Evolutionary conservation across 23 tunicate species (phyloP).

Genomic region (Aplidium turbinatum): DNA sequence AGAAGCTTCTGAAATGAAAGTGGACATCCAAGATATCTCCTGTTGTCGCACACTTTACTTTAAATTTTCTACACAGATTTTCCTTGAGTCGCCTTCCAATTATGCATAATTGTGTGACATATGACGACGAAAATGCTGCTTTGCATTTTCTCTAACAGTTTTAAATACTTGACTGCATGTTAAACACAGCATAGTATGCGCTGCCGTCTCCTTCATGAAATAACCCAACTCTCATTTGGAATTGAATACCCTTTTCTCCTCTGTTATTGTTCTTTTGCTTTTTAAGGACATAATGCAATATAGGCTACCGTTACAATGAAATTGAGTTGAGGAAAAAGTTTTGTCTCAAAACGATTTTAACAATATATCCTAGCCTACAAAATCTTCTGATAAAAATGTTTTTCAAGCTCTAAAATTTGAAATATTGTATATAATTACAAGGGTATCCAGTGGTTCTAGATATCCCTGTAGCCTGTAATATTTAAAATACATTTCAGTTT

Average conservation of each 20-base stretch:
- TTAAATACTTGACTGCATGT: constrained; percentile 28
- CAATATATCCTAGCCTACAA: no score
- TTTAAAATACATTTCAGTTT: no score
- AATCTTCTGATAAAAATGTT: no score
- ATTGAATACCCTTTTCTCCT: constrained; percentile 39
- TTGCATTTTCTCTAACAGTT: constrained; percentile 27
- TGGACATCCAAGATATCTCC: constrained; percentile 31
- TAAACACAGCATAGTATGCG: constrained; percentile 32
- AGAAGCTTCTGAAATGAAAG: constrained; percentile 41
- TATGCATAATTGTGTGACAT: constrained; percentile 13
- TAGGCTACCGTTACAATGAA: no score
- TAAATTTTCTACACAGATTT: constrained; percentile 33
- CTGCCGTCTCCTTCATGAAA: constrained; percentile 41
- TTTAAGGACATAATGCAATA: constrained; percentile 36
- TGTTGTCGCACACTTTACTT: constrained; percentile 31
- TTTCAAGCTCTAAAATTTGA: no score
- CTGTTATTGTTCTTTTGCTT: constrained; percentile 41
- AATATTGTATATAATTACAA: no score
- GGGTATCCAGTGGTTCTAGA: no score
- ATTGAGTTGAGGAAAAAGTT: no score
- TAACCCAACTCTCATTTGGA: constrained; percentile 40
- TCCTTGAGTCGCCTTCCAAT: constrained; percentile 20
- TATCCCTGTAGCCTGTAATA: no score
- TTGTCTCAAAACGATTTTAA: no score
- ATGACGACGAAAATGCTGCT: constrained; percentile 34